These are phyloP conservation scores for Dryococelus australis DNA, from an alignment of 2,888 invertebrate genomes.

Conservation along the genomic window DNA sequence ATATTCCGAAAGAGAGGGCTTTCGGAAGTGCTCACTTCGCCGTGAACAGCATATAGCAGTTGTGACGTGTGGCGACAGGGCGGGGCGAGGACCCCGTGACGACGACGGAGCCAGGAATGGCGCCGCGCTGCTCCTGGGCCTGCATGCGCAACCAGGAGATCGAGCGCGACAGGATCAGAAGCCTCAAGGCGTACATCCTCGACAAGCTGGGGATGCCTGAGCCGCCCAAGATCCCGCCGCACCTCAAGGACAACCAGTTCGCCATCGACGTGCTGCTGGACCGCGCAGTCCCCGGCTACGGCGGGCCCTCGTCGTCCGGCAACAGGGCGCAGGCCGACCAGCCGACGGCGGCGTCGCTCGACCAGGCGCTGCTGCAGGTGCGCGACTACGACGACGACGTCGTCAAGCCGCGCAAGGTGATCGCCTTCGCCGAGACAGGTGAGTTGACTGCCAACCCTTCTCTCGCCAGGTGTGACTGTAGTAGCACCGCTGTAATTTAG, in stretches of 20 bases:
- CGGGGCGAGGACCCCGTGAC: neutral
- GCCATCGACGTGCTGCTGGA: neutral
- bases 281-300: neutral
- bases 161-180: neutral
- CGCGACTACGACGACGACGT: conserved; percentile 10
- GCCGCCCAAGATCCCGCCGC: neutral
- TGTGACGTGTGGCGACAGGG: neutral
- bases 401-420: neutral
- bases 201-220: neutral
- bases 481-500: too few species aligned
- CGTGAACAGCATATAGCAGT: too few species aligned
- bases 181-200: conserved; percentile 11
- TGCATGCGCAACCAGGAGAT: conserved; percentile 4
- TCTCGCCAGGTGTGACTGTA: too few species aligned
- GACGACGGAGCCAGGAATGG: neutral
- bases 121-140: neutral
- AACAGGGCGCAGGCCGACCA: neutral
- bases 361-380: neutral
- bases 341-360: neutral
- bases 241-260: neutral
- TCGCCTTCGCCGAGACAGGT: conserved; percentile 4
- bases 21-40: too few species aligned
- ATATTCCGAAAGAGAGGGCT: too few species aligned
- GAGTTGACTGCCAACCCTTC: neutral
- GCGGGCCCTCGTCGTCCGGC: neutral